A percentile compares a stretch with the other conserved stretches of the same genome.
Evolutionary conservation across 92 coral and sea anemone species (phyloP).

Genomic region (Anthopleura xanthogrammica): DNA sequence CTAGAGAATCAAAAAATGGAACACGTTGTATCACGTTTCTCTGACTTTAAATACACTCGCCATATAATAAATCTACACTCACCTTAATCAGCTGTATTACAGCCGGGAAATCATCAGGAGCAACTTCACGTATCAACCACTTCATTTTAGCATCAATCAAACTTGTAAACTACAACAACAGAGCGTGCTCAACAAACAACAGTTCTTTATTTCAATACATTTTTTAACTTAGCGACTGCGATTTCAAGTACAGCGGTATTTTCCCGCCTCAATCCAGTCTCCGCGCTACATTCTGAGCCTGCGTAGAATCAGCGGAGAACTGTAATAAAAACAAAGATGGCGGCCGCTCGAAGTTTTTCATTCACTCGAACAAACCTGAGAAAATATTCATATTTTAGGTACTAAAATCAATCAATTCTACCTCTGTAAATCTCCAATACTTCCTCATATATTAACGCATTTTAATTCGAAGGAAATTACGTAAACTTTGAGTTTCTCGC

Average conservation of each 20-base stretch:
- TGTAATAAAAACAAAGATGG: conserved; percentile 20
- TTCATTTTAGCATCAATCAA: not conserved
- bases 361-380: not conserved
- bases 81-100: conserved; percentile 52
- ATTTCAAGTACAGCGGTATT: not conserved
- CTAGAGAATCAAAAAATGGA: no score
- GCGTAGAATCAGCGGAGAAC: conserved; percentile 11
- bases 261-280: not conserved
- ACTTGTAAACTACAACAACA: not conserved
- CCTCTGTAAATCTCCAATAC: no score
- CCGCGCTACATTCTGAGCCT: conserved; percentile 1
- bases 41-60: no score
- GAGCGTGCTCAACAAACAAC: no score
- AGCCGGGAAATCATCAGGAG: conserved; percentile 38
- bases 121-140: conserved; percentile 34
- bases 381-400: no score
- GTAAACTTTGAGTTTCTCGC: no score
- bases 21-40: no score
- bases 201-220: no score
- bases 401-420: no score
- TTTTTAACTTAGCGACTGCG: not conserved
- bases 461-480: no score
- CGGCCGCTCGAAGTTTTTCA: not conserved
- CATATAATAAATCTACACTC: not conserved
- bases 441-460: no score